Evolutionary conservation across 2,888 invertebrate genomes (phyloP), one percentile per base, ranked within the genome.

Genomic region (Schizotus pectinicornis): DNA sequence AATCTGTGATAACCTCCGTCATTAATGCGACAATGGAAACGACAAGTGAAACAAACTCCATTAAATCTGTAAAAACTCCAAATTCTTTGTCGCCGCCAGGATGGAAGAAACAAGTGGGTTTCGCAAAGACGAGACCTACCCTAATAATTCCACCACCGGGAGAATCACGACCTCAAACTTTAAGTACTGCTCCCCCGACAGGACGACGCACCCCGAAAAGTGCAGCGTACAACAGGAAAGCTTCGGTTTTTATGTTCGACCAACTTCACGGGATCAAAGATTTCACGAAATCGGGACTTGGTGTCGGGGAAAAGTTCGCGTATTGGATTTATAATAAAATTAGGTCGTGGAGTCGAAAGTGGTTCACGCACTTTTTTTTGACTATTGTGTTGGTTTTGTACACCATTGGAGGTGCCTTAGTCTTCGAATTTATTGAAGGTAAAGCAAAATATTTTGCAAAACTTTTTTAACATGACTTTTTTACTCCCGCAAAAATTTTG

Each of bases 351-450:
- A 94, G 93, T 1, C 88, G 86, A 71, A 86, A 86, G 73, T 94
- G 94, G 94, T 94, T 95, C 75, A 94, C 94, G 35, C 94, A 95
- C 79, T 86, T 93, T 60, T 94, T 94, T 77, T 83, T 95, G 71
- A 85, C 91, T 69, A 75, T 91, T 67, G 87, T 94, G 67, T 85
- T 95, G 59, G 80, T 88, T 51, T 77, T 88, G 50, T 96, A 94
- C 78, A 93, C 91, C 70, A 81, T 91, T 57, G 86, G 90, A 31
- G 96, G 96, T 30, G 95, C 94, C 1, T 80, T 87, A 42, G 80
- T 94, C 32, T 95, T 96, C 77, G 84, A 87, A 70, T 83, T 88
- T 49, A 81, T 95, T 39, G 95, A 95, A 83, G 89, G 92, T 89
- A 74, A 48, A 12, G 13, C 11, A 7, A 41, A 33, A 12, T 46